phyloP scores from a whole-genome alignment of 2,113 vertebrate genomes.

The Telmatochromis bifrenatus region DNA sequence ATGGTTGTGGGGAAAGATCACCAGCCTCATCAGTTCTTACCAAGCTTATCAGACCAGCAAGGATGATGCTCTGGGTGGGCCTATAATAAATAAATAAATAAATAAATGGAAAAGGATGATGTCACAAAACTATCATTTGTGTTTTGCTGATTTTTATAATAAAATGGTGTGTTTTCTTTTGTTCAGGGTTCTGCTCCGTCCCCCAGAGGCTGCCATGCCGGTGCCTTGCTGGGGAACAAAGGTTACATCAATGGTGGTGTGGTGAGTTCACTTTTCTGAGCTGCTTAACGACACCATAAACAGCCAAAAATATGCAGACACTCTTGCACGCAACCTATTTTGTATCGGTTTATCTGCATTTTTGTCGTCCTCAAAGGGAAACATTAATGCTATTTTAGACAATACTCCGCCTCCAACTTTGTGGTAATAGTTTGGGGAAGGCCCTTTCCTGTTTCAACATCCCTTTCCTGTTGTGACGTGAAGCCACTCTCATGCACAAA shows the following conservation, averaged over 20 bases:
- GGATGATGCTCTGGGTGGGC: background rate
- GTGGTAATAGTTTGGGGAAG: background rate
- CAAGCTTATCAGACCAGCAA: background rate
- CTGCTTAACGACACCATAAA: background rate
- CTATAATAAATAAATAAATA: background rate
- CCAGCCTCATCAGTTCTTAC: background rate
- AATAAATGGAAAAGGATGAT: background rate
- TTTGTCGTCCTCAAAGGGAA: background rate
- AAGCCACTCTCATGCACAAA: background rate
- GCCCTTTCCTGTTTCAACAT: conserved; percentile 38
- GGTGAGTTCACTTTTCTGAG: conserved; percentile 71
- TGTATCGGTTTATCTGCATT: background rate
- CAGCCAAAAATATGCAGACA: background rate
- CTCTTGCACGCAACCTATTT: background rate
- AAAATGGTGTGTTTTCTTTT: background rate
- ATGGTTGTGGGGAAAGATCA: background rate
- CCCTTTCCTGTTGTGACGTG: conserved; percentile 10
- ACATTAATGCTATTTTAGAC: background rate
- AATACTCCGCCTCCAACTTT: background rate
- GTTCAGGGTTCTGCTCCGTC: conserved; percentile 49
- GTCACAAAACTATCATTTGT: background rate
- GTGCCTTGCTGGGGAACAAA: conserved; percentile 78
- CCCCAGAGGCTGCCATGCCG: conserved; percentile 62
- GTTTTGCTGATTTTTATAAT: background rate
- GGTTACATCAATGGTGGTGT: conserved; percentile 89